Evolutionary conservation across 2,797 vertebrate genomes (phyloP).

Genomic region (Aldrovandia affinis): DNA sequence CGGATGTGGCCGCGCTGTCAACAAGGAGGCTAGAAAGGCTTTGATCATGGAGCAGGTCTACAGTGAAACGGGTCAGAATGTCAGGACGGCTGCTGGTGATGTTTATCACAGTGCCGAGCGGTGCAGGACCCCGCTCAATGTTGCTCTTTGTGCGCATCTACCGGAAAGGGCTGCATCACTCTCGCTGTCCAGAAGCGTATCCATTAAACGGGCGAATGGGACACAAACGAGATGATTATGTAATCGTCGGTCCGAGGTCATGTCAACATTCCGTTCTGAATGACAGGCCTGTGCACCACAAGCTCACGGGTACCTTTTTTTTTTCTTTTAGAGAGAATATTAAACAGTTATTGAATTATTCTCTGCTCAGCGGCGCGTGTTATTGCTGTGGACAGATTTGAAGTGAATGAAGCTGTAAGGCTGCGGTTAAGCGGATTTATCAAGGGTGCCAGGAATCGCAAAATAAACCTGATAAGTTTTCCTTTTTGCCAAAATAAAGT

Average conservation of each 20-base stretch:
- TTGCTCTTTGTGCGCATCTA: background rate
- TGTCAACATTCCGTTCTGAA: constrained; percentile 73
- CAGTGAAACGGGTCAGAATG: background rate
- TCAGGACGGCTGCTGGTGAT: background rate
- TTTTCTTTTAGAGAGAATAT: constrained; percentile 76
- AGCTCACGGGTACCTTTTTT: constrained; percentile 65
- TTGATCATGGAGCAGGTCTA: background rate
- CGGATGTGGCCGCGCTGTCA: background rate
- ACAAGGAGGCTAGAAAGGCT: background rate
- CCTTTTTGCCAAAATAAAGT: constrained; percentile 73
- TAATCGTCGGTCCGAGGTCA: constrained; percentile 78
- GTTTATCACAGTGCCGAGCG: background rate
- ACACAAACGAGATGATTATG: constrained; percentile 78
- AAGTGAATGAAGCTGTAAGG: constrained; percentile 75
- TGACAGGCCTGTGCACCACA: constrained; percentile 67
- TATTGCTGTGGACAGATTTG: constrained; percentile 83
- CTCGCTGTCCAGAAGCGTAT: background rate
- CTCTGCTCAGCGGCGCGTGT: constrained; percentile 79
- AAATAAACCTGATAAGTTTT: constrained; percentile 81
- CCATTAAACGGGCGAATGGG: constrained; percentile 63
- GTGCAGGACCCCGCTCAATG: background rate
- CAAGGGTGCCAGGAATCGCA: constrained; percentile 75
- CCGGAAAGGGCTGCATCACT: background rate
- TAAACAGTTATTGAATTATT: constrained; percentile 86
- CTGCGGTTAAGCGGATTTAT: constrained; percentile 80